Conservation (phyloP, 2,888 invertebrate genomes). For the Agapostemon virescens region DNA sequence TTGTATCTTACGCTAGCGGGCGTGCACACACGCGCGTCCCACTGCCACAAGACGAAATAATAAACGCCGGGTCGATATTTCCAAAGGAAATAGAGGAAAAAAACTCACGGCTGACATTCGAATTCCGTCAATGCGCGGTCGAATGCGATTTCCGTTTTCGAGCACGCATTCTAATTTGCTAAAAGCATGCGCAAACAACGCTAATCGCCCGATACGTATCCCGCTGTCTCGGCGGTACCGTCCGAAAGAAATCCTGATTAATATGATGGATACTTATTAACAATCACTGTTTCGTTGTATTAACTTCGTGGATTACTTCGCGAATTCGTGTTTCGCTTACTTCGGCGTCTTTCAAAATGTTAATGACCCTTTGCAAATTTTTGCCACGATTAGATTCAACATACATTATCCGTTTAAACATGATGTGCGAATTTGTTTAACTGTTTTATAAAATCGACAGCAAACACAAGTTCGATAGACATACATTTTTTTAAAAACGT, state of each 20-base stretch:
- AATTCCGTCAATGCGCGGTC: constrained; percentile 11
- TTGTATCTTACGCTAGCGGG: background rate
- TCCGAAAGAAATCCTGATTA: constrained; percentile 39
- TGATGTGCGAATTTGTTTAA: no score
- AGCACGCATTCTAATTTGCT: constrained; percentile 56
- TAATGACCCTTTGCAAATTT: background rate
- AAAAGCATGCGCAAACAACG: constrained; percentile 51
- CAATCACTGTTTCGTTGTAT: constrained; percentile 15
- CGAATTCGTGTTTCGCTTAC: background rate
- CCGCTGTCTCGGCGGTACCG: constrained; percentile 6
- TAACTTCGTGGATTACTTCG: constrained; percentile 12
- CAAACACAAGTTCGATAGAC: background rate
- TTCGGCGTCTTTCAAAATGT: background rate
- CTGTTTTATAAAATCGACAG: background rate
- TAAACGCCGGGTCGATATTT: constrained; percentile 24
- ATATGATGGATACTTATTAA: constrained; percentile 29
- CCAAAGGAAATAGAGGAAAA: background rate
- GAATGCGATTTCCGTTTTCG: constrained; percentile 36
- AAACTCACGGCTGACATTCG: background rate
- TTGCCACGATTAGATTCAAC: background rate
- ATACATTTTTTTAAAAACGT: no score
- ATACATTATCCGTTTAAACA: background rate
- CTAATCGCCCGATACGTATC: constrained; percentile 43
- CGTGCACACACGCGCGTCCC: background rate
- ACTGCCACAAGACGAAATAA: constrained; percentile 9